Conservation (phyloP, 2,888 invertebrate species). For the Rhopalosiphum nymphaeae region DNA sequence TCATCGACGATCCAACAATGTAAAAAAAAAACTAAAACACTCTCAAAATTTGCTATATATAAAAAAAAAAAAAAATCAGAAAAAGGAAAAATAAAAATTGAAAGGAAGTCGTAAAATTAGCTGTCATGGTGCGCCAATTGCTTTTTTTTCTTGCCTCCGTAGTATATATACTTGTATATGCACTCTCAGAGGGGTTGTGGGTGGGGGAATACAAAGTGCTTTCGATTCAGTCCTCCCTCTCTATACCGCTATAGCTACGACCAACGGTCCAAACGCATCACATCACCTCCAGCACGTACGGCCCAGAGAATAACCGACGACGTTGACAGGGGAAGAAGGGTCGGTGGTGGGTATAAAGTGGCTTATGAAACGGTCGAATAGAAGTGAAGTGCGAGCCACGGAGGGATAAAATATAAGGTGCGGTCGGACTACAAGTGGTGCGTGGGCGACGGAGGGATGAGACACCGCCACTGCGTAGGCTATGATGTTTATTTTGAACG, state of each 20-base stretch:
- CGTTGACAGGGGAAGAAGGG: neutral
- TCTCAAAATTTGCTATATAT: neutral
- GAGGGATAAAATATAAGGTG: neutral
- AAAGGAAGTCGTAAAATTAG: slow-evolving; percentile 54
- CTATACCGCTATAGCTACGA: neutral
- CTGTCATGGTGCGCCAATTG: slow-evolving; percentile 36
- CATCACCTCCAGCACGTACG: neutral
- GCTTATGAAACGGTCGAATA: slow-evolving; percentile 4
- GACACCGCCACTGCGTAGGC: neutral
- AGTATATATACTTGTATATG: slow-evolving; percentile 1
- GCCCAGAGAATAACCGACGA: neutral
- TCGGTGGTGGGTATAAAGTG: neutral
- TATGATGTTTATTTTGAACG: slow-evolving; percentile 4
- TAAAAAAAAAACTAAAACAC: neutral
- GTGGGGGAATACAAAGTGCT: slow-evolving; percentile 36
- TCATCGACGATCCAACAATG: neutral
- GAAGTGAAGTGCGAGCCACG: neutral
- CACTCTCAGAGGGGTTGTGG: neutral
- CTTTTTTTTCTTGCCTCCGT: neutral
- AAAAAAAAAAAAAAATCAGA: neutral
- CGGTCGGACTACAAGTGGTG: neutral
- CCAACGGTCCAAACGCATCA: neutral
- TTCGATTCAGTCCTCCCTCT: neutral
- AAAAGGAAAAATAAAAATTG: slow-evolving; percentile 24
- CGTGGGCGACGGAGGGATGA: neutral